Base-by-base conservation (phyloP, 37 sponge, comb jelly and placozoan species). In the Oopsacas minuta region DNA sequence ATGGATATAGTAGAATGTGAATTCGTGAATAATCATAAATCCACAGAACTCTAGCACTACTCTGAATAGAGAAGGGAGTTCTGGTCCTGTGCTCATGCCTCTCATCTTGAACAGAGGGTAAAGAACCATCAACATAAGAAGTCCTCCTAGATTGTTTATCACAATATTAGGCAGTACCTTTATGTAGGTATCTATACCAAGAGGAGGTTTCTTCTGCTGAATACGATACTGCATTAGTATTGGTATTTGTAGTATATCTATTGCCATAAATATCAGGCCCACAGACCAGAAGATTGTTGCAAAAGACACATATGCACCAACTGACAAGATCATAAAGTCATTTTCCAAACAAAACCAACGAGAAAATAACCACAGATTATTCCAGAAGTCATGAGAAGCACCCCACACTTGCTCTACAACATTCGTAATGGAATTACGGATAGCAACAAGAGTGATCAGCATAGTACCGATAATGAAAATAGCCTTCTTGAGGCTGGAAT, bases 391-490 rank as follows among this genome's bases (percentile, higher is more conserved):
- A 3, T 61, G 75, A 34, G 75, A 61, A 3, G 75, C 75, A 25
- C 75, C 75, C 53, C 85, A 39, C 53, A 36, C 53, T 36, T 32
- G 25, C 35, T 52, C 34, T 36, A 1, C 5, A 23, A 52, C 35
- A 23, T 39, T 86, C 81, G 87, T 86, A 37, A 94, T 42, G 22
- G 94, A 88, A 90, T 94, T 94, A 28, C 94, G 83, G 37, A 91
- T 81, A 15, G 94, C 92, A 28, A 91, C 82, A 35, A 91, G 84
- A 23, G 90, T 87, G 38, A 94, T 81, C 30, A 94, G 84, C 37
- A 86, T 30, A 7, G 90, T 81, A 15, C 88, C 83, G 35, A 85
- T 86, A 39, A 91, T 89, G 86, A 93, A 87, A 36, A 89, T 42
- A 8, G 85, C 94, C 32, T 87, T 89, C 81, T 85, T 88, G 25